Percentiles rank a stretch among this genome's conserved stretches.
These are phyloP conservation scores for Sebastes alutus DNA, from an alignment of 2,797 vertebrate species.

Conservation along the genomic window DNA sequence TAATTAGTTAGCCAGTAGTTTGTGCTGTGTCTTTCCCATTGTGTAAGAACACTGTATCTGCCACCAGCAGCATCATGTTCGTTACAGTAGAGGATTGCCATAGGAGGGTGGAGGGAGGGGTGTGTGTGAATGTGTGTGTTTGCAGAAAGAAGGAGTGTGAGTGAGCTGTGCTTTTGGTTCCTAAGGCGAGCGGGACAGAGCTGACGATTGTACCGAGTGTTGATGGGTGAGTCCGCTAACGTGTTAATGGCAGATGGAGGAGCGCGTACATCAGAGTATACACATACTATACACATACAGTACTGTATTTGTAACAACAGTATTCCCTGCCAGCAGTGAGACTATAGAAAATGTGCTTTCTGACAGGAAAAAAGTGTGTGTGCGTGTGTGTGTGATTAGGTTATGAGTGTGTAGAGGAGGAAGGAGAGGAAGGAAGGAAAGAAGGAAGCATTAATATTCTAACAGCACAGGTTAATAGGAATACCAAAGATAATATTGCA, in stretches of 20 bases:
- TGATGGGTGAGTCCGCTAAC: constrained; percentile 9
- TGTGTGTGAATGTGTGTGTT: constrained; percentile 19
- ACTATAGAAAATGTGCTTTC: constrained; percentile 79
- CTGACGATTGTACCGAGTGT: constrained; percentile 34
- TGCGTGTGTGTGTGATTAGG: constrained; percentile 32
- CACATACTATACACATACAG: constrained; percentile 47
- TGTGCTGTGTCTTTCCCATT: constrained; percentile 11
- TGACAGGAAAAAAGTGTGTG: constrained; percentile 56
- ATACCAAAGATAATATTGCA: constrained; percentile 85
- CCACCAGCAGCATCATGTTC: constrained; percentile 10
- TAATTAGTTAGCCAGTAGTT: constrained; percentile 39
- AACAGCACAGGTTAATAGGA: constrained; percentile 77
- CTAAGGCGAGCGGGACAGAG: constrained; percentile 44
- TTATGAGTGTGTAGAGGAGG: constrained; percentile 53
- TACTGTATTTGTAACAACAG: constrained; percentile 54
- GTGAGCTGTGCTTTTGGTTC: constrained; percentile 74
- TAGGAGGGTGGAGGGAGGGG: constrained; percentile 14
- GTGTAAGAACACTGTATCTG: neutral
- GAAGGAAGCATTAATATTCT: constrained; percentile 76
- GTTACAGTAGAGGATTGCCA: neutral
- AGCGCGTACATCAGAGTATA: constrained; percentile 31
- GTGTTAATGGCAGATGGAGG: constrained; percentile 29
- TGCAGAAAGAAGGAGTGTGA: constrained; percentile 8
- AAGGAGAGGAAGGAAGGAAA: constrained; percentile 33
- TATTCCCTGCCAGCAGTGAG: constrained; percentile 76